Base-by-base conservation (phyloP, 2,888 invertebrate genomes). In the Ommatoiulus sabulosus region DNA sequence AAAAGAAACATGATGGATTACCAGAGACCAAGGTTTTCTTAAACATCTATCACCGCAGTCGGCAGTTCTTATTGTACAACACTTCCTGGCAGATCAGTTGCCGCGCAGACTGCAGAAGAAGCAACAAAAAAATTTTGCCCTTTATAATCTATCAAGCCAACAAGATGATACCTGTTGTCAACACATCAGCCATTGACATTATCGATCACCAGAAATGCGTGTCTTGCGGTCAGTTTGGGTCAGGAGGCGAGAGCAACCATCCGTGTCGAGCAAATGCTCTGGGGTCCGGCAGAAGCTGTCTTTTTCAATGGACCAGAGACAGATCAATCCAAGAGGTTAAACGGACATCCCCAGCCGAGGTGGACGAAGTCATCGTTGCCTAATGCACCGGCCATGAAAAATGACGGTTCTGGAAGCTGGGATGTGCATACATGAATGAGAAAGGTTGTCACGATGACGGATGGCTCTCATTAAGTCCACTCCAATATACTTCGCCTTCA, bases 381-480 rank as follows among this genome's bases (percentile, higher is more conserved):
- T 72, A 72, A 72, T 72, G 72, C 72, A 72, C 72, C 10, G 24
- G 72, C 72, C 72, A 72, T 72, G 72, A 72, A 72, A 72, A 72
- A 72, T 72, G 72, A 72, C 72, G 24, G 10, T 72, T 72, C 72
- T 72, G 20, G 63, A 20, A 8, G 24, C 72, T 24, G 7, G 72
- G 72, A 72, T 72, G 24, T 72, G 72, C 72, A 72, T 72, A 72
- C 24, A 72, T 72, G 72, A 72, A 72, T 72, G 72, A 72, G 72
- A 72, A 72, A 72, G 72, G 72, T 72, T 86, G 86, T 86, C 86
- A 86, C 86, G 86, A 86, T 86, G 86, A 86, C 86, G 86, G 86
- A 86, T 86, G 44, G 35, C 86, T 44, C 86, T 86, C 86, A 86
- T 86, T 86, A 86, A 44, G 86, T 86, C 86, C 46, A 86, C 46